These are phyloP conservation scores for Drosophila nigritarsus DNA, from an alignment of 2,888 invertebrate species.

Conservation along the genomic window DNA sequence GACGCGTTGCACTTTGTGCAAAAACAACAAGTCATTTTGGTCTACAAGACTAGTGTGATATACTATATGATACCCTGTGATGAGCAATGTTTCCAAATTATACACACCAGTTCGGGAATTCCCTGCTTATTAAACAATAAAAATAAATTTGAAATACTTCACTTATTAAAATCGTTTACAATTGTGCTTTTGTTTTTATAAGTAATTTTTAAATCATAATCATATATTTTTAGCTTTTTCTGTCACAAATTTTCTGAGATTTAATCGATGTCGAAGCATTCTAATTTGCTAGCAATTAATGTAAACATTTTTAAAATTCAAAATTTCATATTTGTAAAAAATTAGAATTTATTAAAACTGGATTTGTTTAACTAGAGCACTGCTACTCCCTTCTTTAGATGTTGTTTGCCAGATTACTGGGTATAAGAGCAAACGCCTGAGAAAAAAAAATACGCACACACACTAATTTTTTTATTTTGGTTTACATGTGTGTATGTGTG, in stretches of 20 bases:
- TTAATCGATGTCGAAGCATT: neutral
- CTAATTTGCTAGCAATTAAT: neutral
- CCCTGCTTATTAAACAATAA: neutral
- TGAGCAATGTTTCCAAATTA: neutral
- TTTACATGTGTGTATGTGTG: slow-evolving; percentile 38
- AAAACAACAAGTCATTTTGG: slow-evolving; percentile 38
- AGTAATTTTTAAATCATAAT: neutral
- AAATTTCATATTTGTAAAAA: neutral
- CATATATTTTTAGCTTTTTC: neutral
- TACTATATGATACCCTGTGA: slow-evolving; percentile 8
- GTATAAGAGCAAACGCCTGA: slow-evolving; percentile 15
- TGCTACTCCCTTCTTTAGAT: neutral
- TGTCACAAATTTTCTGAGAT: neutral
- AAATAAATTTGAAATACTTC: neutral
- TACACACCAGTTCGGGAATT: neutral
- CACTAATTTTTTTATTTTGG: slow-evolving; percentile 6
- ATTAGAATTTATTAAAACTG: neutral
- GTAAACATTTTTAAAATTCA: neutral
- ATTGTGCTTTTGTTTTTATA: neutral
- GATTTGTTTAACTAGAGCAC: neutral
- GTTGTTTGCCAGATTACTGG: neutral
- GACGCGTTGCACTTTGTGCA: slow-evolving; percentile 72
- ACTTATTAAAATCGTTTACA: neutral
- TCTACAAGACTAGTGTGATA: too few species aligned
- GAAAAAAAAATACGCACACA: slow-evolving; percentile 40